A percentile compares a stretch with the other conserved stretches of the same genome.
These are phyloP conservation scores for Drosophila emarginata DNA, from an alignment of 2,888 invertebrate species.

Conservation along the genomic window DNA sequence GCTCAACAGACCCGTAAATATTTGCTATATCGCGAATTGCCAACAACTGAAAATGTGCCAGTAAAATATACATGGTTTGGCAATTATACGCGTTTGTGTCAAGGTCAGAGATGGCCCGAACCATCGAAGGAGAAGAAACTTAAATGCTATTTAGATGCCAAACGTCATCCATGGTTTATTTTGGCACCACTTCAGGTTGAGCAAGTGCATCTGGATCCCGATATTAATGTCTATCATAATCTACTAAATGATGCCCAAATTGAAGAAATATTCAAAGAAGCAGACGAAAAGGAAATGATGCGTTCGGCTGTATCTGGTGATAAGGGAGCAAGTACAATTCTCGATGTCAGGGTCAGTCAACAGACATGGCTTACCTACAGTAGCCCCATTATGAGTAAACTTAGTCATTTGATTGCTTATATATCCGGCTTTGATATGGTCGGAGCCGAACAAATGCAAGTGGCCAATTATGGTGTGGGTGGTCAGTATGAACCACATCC, in stretches of 20 bases:
- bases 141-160: constrained; percentile 50
- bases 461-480: constrained; percentile 98
- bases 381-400: constrained; percentile 32
- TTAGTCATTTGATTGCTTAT: constrained; percentile 82
- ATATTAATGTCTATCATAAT: constrained; percentile 92
- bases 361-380: constrained; percentile 61
- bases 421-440: constrained; percentile 92
- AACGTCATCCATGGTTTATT: constrained; percentile 86
- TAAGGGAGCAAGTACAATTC: neutral
- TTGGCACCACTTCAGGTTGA: constrained; percentile 91
- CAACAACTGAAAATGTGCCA: neutral
- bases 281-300: constrained; percentile 18
- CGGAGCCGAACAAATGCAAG: constrained; percentile 96
- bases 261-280: constrained; percentile 81
- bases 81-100: constrained; percentile 60
- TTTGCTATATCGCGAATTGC: constrained; percentile 20
- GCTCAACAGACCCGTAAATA: constrained; percentile 34
- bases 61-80: neutral
- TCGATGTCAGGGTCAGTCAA: constrained; percentile 65
- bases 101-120: constrained; percentile 47
- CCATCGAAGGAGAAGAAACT: neutral
- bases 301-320: constrained; percentile 47
- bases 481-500: constrained; percentile 99
- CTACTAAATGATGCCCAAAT: constrained; percentile 94
- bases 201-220: constrained; percentile 89